Conservation (phyloP, 2,113 vertebrate species). For the Siniperca chuatsi region DNA sequence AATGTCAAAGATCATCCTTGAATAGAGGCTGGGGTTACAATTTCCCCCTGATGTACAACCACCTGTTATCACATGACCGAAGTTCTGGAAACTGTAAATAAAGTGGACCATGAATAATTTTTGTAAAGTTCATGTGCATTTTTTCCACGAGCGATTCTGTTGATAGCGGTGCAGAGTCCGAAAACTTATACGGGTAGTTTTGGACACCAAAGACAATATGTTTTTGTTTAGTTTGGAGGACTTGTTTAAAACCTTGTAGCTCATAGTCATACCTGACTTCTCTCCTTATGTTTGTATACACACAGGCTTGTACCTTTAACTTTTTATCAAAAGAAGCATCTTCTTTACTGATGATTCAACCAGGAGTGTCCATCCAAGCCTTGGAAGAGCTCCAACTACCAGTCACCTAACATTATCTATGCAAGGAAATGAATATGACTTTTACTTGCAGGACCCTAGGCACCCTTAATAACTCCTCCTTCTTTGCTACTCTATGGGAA, state of each 20-base stretch:
- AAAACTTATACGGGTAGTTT: not conserved
- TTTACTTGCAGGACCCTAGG: slow-evolving; percentile 12
- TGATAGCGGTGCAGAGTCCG: not conserved
- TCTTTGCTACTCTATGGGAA: slow-evolving; percentile 31
- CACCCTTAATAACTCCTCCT: slow-evolving; percentile 15
- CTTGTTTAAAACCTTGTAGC: not conserved
- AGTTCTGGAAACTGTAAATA: not conserved
- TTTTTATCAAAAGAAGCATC: slow-evolving; percentile 3
- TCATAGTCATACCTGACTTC: not conserved
- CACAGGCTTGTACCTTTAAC: not conserved
- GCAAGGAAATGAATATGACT: slow-evolving; percentile 21
- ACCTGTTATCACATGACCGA: not conserved
- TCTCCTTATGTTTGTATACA: not conserved
- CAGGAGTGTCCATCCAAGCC: not conserved
- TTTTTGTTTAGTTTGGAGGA: not conserved
- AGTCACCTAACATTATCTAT: slow-evolving; percentile 1
- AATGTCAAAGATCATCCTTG: not conserved
- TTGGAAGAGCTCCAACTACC: slow-evolving; percentile 13
- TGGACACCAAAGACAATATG: not conserved
- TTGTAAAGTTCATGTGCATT: not conserved
- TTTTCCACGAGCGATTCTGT: not conserved
- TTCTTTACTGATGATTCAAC: slow-evolving; percentile 4
- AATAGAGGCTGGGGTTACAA: not conserved
- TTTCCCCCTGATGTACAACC: not conserved
- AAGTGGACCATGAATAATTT: not conserved